These are phyloP conservation scores for Trematomus bernacchii DNA, from an alignment of 2,797 vertebrate species.

Conservation along the genomic window DNA sequence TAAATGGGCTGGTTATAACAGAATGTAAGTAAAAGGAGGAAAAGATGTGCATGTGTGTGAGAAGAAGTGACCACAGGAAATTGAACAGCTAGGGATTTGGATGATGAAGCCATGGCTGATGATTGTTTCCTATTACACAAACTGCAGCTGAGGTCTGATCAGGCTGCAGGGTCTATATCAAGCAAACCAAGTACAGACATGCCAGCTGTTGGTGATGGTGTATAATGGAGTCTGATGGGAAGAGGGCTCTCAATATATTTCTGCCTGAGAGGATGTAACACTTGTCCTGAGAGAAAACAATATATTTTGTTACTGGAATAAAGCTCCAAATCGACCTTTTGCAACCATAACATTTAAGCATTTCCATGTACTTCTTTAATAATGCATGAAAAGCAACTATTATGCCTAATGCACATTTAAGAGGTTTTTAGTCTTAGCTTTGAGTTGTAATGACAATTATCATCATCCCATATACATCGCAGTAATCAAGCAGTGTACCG, in stretches of 20 bases:
- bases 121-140: conserved; percentile 5
- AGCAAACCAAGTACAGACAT: conserved; percentile 2
- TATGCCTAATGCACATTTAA: neutral
- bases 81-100: neutral
- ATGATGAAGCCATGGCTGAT: conserved; percentile 4
- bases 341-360: neutral
- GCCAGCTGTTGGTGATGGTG: conserved; percentile 18
- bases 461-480: neutral
- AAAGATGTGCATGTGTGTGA: neutral
- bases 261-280: conserved; percentile 11
- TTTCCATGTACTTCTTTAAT: neutral
- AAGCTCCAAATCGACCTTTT: conserved; percentile 3
- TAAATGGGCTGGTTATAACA: neutral
- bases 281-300: neutral
- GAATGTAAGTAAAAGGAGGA: neutral
- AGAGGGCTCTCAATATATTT: conserved; percentile 11
- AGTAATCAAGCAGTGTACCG: neutral
- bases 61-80: neutral
- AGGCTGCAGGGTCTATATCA: conserved; percentile 12
- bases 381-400: neutral
- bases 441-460: conserved; percentile 2
- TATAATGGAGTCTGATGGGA: conserved; percentile 23
- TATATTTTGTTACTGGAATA: neutral
- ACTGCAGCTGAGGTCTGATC: conserved; percentile 19
- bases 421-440: neutral